Conservation (phyloP, 2,113 vertebrate genomes). For the Cynocephalus volans region DNA sequence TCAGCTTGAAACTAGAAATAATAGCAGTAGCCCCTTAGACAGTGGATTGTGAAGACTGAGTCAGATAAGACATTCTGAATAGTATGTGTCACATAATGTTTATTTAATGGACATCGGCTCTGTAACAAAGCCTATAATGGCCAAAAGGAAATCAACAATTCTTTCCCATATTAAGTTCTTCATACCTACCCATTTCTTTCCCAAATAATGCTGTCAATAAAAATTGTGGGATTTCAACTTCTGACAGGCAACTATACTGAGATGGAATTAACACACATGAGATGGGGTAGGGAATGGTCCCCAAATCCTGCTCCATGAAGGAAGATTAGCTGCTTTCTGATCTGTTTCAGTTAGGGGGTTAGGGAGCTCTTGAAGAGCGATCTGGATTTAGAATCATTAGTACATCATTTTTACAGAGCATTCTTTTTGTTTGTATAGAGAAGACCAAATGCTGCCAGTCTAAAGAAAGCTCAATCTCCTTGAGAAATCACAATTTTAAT, state of each 20-base stretch:
- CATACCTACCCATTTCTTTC: not conserved
- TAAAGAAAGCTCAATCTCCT: slow-evolving; percentile 11
- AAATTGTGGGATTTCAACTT: not conserved
- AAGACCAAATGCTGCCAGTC: not conserved
- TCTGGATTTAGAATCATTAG: not conserved
- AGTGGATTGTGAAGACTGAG: not conserved
- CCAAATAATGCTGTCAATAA: not conserved
- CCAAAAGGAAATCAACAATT: not conserved
- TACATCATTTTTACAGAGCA: fast-evolving
- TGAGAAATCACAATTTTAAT: not conserved
- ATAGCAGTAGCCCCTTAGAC: not conserved
- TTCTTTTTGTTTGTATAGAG: not conserved
- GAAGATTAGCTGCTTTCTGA: slow-evolving; percentile 35
- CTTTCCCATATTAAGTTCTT: not conserved
- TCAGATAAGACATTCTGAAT: not conserved
- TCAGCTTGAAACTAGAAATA: slow-evolving; percentile 25
- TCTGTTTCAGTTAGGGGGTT: not conserved
- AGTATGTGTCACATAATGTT: not conserved
- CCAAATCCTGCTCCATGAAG: not conserved
- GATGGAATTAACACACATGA: not conserved
- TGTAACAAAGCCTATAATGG: not conserved
- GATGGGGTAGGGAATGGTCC: not conserved
- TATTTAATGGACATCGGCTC: not conserved
- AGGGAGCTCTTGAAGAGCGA: not conserved
- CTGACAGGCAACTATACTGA: not conserved